Evolutionary conservation across 1,140 invertebrate genomes (phyloP), one percentile per base, ranked within the genome.

Genomic region (Brachionus plicatilis): DNA sequence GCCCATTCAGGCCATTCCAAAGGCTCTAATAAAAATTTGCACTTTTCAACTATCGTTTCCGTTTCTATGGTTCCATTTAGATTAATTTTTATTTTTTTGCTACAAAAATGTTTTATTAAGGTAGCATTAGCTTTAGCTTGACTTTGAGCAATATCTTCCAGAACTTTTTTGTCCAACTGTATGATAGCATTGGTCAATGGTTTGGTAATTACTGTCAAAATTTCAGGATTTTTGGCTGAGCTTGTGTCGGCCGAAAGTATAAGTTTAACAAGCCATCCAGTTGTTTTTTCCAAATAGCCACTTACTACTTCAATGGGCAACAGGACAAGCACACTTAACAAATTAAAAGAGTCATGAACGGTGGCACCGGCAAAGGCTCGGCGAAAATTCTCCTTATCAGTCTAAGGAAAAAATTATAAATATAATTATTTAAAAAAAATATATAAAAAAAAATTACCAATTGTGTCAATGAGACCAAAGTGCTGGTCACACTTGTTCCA

Each of bases 401-500:
- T 33, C 82, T 83, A 37, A 37, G 33, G 2, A 37, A 37, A 37
- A 37, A 7, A 37, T 27, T 14, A 45, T 29, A 70, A 27, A 60
- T 47, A 14, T 45, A 43, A 20, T 43, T 11, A 92, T 89, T 1
- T n/a, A n/a, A 92, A 92, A 37, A 92, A 92, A 70, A 92, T 24
- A 1, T 1, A 24, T n/a, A 91, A 86, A 92, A 92, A 27, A 91
- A 89, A 65, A 65, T 72, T 72, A 83, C 82, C 24, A 60, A 29
- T 70, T 83, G 82, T 8, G 82, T 83, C n/a, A 92, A 85, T 2
- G 91, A 90, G 4, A 92, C 92, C 7, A 92, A 88, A 0, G 92
- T 92, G 85, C 92, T 92, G 80, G 92, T 92, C 9, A 92, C 89
- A 0, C 91, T 91, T 0, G 92, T 92, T 53, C 92, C 92, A 12